phyloP scores from a whole-genome alignment of 2,888 invertebrate genomes.

The Chrysolina americana region DNA sequence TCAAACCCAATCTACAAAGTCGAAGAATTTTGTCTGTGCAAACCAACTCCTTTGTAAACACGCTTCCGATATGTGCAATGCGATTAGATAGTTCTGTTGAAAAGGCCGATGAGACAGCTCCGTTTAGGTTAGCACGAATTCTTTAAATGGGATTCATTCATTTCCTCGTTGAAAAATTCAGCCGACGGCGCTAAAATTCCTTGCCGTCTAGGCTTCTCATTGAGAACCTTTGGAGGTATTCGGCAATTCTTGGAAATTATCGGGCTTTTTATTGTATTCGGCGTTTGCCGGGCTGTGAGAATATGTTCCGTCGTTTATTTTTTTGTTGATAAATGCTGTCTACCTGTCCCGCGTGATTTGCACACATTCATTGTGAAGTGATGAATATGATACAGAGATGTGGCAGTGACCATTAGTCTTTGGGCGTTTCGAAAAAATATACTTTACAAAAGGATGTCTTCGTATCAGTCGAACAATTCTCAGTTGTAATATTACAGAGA shows the following conservation, averaged over 20 bases:
- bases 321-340: constrained; percentile 20
- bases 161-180: constrained; percentile 39
- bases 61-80: constrained; percentile 28
- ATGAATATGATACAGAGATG: neutral
- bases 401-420: constrained; percentile 11
- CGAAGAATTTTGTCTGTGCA: constrained; percentile 30
- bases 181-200: constrained; percentile 60
- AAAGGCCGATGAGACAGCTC: constrained; percentile 29
- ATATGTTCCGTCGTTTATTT: constrained; percentile 12
- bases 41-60: constrained; percentile 27
- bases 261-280: constrained; percentile 43
- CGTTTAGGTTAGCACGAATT: constrained; percentile 27
- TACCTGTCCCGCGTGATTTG: constrained; percentile 23
- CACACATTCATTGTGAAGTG: constrained; percentile 21
- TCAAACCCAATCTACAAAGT: constrained; percentile 25
- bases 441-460: neutral
- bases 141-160: constrained; percentile 32
- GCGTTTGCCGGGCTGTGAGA: constrained; percentile 16
- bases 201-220: constrained; percentile 52
- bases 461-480: neutral
- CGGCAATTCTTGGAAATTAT: constrained; percentile 44
- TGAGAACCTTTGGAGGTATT: constrained; percentile 46
- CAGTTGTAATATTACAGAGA: too few relatives aligned
- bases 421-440: neutral
- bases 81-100: constrained; percentile 22